Base-by-base conservation (phyloP, 2,888 invertebrate genomes). In the Psylliodes chrysocephalus region DNA sequence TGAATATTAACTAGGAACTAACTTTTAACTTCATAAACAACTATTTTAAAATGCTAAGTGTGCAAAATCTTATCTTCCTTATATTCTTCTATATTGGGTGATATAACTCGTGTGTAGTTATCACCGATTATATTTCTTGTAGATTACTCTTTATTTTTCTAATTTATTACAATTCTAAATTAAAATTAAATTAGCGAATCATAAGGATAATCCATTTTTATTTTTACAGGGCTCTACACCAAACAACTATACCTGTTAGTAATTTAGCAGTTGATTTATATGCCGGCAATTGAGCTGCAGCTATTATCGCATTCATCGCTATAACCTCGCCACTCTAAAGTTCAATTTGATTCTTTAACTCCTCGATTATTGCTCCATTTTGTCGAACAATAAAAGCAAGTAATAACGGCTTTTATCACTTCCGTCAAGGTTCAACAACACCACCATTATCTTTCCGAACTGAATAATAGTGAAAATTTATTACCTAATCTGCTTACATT, bases 361-460 rank as follows among this genome's bases (percentile, higher is more conserved):
- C 14, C 35, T 35, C 35, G 12, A 35, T 35, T 35, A 54, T 18
- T n/a, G 25, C 40, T 18, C 40, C 22, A 42, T 40, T 40, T 54
- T 54, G 25, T 54, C 19, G 54, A 25, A 40, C 15, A 54, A 54
- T 54, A 40, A 54, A 54, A 54, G 22, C 54, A 17, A 54, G 35
- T 54, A 54, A 40, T 54, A 54, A 54, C 28, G 6, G 54, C 38
- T 22, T 54, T 54, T 54, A 54, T 54, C 38, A 54, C 40, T 54
- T 54, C 40, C 40, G 54, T 54, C 40, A 40, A 40, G 40, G 38
- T 54, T 54, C 54, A 54, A 40, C 19, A 53, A 40, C 40, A 54
- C 54, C 18, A 22, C 35, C 38, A 54, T 54, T 54, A 54, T 40
- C 38, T 54, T 54, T 54, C 15, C 15, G 38, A 40, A 54, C 25